A percentile compares a stretch with the other conserved stretches of the same genome.
These are phyloP conservation scores for Oryzias celebensis DNA, from an alignment of 2,113 vertebrate species.

Conservation along the genomic window DNA sequence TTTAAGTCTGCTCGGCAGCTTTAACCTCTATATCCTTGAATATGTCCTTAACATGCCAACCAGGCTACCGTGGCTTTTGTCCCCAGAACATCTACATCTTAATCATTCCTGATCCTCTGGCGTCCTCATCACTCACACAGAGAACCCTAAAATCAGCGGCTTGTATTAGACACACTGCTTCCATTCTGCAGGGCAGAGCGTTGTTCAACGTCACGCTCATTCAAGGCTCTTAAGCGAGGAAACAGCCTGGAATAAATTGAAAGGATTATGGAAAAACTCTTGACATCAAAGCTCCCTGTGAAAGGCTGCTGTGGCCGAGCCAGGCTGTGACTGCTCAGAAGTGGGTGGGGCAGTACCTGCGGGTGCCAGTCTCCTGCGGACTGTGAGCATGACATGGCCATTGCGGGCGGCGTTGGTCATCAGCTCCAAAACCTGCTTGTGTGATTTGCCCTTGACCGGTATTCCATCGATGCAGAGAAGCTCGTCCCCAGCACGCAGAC, in stretches of 20 bases:
- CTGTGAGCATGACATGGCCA: conserved; percentile 92
- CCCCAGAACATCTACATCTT: too few relatives aligned
- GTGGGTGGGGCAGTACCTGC: conserved; percentile 73
- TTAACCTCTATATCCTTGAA: too few relatives aligned
- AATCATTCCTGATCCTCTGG: too few relatives aligned
- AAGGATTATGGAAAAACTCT: conserved; percentile 51
- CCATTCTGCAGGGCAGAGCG: neutral
- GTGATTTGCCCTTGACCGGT: conserved; percentile 91
- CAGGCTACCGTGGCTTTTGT: too few relatives aligned
- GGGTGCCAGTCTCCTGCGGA: conserved; percentile 86
- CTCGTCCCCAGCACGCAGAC: conserved; percentile 92
- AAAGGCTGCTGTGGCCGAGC: conserved; percentile 37
- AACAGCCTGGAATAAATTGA: conserved; percentile 52
- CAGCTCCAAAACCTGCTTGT: conserved; percentile 95
- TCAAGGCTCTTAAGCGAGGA: conserved; percentile 14
- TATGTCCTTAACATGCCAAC: too few relatives aligned
- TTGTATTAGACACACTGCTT: neutral
- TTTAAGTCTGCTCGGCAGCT: too few relatives aligned
- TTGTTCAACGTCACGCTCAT: conserved; percentile 16
- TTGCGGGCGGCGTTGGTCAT: conserved; percentile 97
- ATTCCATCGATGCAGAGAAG: conserved; percentile 94
- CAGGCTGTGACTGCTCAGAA: neutral
- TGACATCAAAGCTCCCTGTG: conserved; percentile 55
- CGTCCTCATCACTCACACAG: too few relatives aligned
- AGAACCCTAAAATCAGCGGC: neutral